phyloP scores from a whole-genome alignment of 2,888 invertebrate genomes.

The Callosobruchus maculatus region DNA sequence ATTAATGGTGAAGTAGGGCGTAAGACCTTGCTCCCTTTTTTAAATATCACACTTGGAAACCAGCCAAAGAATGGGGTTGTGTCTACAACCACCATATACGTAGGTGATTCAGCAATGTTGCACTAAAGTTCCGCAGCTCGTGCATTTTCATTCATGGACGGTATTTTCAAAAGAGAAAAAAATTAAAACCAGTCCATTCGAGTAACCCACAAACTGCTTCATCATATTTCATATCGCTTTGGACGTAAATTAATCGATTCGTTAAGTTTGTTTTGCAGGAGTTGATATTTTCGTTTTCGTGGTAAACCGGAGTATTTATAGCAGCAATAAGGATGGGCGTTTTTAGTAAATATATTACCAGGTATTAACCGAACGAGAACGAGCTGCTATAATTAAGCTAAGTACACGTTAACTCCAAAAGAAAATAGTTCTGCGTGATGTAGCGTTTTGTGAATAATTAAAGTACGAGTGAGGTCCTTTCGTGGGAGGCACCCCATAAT shows the following conservation, averaged over 20 bases:
- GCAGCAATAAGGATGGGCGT: not conserved
- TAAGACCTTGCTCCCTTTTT: not conserved
- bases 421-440: not conserved
- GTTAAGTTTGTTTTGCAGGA: not conserved
- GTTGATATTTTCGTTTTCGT: not conserved
- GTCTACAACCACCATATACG: not conserved
- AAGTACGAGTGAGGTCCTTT: not conserved
- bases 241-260: not conserved
- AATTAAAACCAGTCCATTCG: not conserved
- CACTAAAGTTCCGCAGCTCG: not conserved
- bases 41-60: not conserved
- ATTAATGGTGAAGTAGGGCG: not conserved
- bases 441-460: not conserved
- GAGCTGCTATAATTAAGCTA: not conserved
- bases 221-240: not conserved
- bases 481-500: not conserved
- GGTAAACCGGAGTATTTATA: not conserved
- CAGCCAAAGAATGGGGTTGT: not conserved
- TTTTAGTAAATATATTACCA: not conserved
- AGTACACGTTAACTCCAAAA: not conserved
- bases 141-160: not conserved
- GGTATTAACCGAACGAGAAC: not conserved
- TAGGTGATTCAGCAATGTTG: not conserved
- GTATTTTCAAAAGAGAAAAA: not conserved
- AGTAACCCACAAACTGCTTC: not conserved